Evolutionary conservation across 2,888 invertebrate genomes (phyloP).

Genomic region (Epirrhoe tristata): DNA sequence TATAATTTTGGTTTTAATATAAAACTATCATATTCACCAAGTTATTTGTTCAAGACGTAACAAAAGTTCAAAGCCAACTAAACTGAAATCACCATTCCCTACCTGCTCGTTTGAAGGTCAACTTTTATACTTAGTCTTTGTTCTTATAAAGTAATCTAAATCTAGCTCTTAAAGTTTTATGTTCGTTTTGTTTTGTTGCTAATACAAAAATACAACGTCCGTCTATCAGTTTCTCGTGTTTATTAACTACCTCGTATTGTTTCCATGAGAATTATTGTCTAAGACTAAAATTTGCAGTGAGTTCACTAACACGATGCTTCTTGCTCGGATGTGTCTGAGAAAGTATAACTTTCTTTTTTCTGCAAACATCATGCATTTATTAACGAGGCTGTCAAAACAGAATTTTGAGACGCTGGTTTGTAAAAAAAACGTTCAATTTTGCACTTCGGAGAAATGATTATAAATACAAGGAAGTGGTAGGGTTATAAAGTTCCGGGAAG

Average conservation of each 20-base stretch:
- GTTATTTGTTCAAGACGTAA: background rate
- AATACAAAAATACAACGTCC: constrained; percentile 12
- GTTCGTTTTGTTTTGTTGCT: constrained; percentile 29
- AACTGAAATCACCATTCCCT: constrained; percentile 37
- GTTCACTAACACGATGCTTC: constrained; percentile 49
- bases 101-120: constrained; percentile 52
- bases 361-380: constrained; percentile 61
- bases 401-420: constrained; percentile 44
- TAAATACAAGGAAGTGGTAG: constrained; percentile 37
- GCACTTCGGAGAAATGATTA: constrained; percentile 40
- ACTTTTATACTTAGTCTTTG: constrained; percentile 48
- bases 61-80: constrained; percentile 10
- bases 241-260: constrained; percentile 5
- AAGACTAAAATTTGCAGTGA: constrained; percentile 45
- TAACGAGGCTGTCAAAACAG: constrained; percentile 51
- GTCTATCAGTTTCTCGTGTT: constrained; percentile 10
- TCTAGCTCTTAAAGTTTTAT: constrained; percentile 41
- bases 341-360: constrained; percentile 70
- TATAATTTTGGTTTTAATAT: background rate
- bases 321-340: constrained; percentile 59
- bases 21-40: background rate
- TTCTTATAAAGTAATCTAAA: constrained; percentile 44
- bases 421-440: constrained; percentile 36
- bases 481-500: constrained; percentile 42
- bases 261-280: constrained; percentile 28